phyloP scores from a whole-genome alignment of 2,113 vertebrate genomes.

The Vireo altiloquus region DNA sequence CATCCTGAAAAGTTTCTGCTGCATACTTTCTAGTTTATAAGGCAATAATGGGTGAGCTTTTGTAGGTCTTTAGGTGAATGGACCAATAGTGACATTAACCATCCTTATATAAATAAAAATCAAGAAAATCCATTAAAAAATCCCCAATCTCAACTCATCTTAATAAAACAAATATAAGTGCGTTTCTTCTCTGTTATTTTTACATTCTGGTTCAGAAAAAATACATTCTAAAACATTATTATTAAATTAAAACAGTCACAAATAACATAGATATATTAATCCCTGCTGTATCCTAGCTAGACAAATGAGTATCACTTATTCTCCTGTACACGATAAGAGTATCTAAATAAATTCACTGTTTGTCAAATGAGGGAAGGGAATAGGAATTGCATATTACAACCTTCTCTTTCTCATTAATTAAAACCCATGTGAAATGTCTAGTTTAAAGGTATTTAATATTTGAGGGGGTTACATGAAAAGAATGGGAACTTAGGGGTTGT shows the following conservation, averaged over 20 bases:
- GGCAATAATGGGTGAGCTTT: not conserved
- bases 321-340: fast-evolving
- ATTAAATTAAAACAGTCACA: not conserved
- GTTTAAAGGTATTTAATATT: not conserved
- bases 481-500: not conserved
- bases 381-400: not conserved
- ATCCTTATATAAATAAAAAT: not conserved
- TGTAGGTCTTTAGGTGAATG: not conserved
- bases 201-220: not conserved
- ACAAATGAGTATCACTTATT: not conserved
- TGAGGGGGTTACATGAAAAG: not conserved
- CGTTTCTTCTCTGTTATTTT: not conserved
- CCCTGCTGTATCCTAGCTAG: not conserved
- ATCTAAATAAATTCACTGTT: not conserved
- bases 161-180: not conserved
- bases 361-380: not conserved
- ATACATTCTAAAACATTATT: not conserved
- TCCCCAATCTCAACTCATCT: fast-evolving
- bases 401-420: not conserved
- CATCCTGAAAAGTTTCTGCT: not conserved
- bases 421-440: not conserved
- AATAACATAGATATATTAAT: not conserved
- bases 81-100: fast-evolving
- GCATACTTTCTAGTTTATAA: not conserved
- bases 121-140: not conserved